Base-by-base conservation (phyloP, 2,888 invertebrate species). In the Scaptomyza reducta region DNA sequence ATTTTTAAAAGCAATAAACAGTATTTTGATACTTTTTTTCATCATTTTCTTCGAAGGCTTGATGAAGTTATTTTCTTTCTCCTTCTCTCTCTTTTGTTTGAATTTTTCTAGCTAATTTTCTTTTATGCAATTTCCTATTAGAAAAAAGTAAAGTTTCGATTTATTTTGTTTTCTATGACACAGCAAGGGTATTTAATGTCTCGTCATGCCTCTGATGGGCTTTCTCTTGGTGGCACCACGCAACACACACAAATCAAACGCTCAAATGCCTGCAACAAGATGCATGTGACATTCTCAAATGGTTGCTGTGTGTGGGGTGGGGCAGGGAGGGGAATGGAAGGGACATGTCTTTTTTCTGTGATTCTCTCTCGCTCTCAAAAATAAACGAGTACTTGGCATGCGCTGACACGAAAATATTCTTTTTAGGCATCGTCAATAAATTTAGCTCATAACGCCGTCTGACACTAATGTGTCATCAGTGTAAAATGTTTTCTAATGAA, bases 401-500 rank as follows among this genome's bases (percentile, higher is more conserved):
- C 87, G 85, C 73, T 68, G 81, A 74, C 82, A 82, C 74, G 74
- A 81, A 84, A 70, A 87, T 78, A 78, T 87, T 84, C 74, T 66
- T 56, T 79, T 55, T 67, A 22, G 49, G 62, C 69, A 57, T 29
- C 87, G 79, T 81, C 87, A 87, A 82, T 82, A 82, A 82, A 82
- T 82, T 82, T 82, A 76, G 87, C 74, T 74, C 82, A 79, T 84
- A 82, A 87, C 74, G 73, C 77, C 70, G 67, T 71, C 66, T 82
- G 82, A 82, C 82, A 82, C 70, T 82, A 85, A 82, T 87, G 82
- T 87, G 87, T 87, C 82, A 82, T 81, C 85, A 70, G 77, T 58
- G 74, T 49, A 66, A 85, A 82, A 87, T 85, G 68, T 75, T 81
- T 81, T 75, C 67, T 66, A 74, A 78, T 70, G 70, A 87, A 78